These are phyloP conservation scores for Zalophus californianus DNA, from an alignment of 2,797 vertebrate genomes.

Conservation along the genomic window DNA sequence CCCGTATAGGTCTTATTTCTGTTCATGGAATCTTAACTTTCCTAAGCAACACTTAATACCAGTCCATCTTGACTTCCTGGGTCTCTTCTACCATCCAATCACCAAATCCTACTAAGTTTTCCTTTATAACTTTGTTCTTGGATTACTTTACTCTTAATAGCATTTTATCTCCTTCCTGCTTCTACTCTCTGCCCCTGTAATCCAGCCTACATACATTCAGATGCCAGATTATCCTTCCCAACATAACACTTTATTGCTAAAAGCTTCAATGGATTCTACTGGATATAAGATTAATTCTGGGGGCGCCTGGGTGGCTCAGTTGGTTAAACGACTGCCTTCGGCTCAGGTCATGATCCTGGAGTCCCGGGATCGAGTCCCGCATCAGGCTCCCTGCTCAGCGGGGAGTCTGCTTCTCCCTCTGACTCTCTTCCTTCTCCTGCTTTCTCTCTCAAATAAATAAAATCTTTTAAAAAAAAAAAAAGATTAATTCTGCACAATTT, in stretches of 20 bases:
- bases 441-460: too few relatives aligned
- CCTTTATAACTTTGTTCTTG: background rate
- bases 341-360: too few relatives aligned
- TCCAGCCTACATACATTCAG: constrained; percentile 2
- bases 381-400: too few relatives aligned
- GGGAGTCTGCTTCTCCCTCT: too few relatives aligned
- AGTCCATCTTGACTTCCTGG: background rate
- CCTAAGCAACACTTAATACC: background rate
- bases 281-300: background rate
- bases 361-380: too few relatives aligned
- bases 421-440: too few relatives aligned
- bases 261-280: background rate
- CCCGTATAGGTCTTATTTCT: constrained; percentile 42
- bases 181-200: background rate
- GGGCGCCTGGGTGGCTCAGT: too few relatives aligned
- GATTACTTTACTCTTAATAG: constrained; percentile 7
- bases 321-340: too few relatives aligned
- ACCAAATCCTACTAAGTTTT: constrained; percentile 16
- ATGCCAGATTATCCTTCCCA: constrained; percentile 36
- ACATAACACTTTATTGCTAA: background rate
- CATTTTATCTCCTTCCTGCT: constrained; percentile 5
- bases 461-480: background rate
- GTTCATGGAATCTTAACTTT: constrained; percentile 40
- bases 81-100: background rate
- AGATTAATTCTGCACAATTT: background rate